Evolutionary conservation across 2,113 vertebrate genomes (phyloP).

Genomic region (Trochalopteron elliotii): DNA sequence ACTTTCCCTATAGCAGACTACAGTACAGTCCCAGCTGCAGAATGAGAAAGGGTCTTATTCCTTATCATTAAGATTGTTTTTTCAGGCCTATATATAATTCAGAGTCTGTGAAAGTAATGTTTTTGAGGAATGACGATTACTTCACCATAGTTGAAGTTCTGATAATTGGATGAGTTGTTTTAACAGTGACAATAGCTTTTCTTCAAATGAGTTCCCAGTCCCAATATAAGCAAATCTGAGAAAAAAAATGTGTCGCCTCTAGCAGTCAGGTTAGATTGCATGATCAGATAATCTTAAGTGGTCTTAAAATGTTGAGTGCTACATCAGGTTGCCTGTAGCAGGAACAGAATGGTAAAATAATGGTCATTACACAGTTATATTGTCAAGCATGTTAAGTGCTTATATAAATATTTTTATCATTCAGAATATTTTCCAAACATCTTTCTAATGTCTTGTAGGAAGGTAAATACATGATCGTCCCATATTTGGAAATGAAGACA

Average conservation of each 20-base stretch:
- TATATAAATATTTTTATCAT: neutral
- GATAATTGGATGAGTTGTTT: neutral
- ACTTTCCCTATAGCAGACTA: neutral
- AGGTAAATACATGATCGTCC: neutral
- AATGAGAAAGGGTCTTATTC: neutral
- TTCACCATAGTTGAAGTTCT: neutral
- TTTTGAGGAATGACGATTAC: neutral
- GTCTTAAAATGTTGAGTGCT: neutral
- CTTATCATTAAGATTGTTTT: neutral
- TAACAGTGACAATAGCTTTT: neutral
- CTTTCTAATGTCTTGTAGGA: neutral
- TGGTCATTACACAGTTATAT: neutral
- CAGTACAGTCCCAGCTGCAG: neutral
- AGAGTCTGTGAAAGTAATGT: neutral
- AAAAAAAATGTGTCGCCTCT: neutral
- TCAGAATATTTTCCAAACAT: neutral
- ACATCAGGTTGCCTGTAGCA: neutral
- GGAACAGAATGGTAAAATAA: neutral
- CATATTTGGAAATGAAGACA: neutral
- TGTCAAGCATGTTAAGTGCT: neutral
- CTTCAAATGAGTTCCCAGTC: neutral
- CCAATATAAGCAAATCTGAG: neutral
- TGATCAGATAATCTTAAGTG: neutral
- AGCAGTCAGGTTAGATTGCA: neutral
- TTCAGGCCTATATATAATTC: neutral